Conservation (phyloP, 2,797 vertebrate genomes). For the Micropoecilia bifurca region DNA sequence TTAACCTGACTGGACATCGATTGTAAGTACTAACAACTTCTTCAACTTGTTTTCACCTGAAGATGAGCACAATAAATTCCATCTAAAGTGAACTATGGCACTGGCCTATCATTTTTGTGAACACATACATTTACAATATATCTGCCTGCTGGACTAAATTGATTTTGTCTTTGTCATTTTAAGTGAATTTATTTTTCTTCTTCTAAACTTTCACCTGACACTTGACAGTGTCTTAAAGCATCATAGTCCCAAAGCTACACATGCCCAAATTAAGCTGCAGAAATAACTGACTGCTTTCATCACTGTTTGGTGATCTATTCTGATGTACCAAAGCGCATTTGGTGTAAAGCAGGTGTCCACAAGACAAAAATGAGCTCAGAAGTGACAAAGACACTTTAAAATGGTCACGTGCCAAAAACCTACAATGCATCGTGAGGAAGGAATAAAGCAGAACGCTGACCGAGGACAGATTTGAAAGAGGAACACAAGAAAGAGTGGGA, state of each 20-base stretch:
- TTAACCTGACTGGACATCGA: too few species aligned
- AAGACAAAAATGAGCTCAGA: conserved; percentile 47
- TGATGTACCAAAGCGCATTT: conserved; percentile 42
- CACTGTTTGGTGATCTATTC: conserved; percentile 19
- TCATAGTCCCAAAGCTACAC: conserved; percentile 10
- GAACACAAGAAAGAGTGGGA: conserved; percentile 67
- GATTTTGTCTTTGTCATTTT: not conserved
- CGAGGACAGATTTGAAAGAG: conserved; percentile 65
- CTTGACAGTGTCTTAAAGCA: not conserved
- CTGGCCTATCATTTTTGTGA: not conserved
- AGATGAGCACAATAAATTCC: too few species aligned
- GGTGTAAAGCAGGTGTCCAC: conserved; percentile 34
- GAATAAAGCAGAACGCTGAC: conserved; percentile 68
- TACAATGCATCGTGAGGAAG: conserved; percentile 63
- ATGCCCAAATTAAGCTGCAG: conserved; percentile 31
- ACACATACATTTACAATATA: not conserved
- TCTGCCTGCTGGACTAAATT: not conserved
- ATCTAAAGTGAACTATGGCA: too few species aligned
- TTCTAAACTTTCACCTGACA: not conserved
- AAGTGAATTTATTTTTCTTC: not conserved
- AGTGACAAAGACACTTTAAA: conserved; percentile 56
- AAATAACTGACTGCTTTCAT: conserved; percentile 39
- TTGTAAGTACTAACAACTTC: too few species aligned
- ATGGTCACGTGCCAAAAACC: conserved; percentile 62
- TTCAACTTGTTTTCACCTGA: too few species aligned